Evolutionary conservation across 2,888 invertebrate genomes (phyloP).

Genomic region (Blastobasis lacticolella): DNA sequence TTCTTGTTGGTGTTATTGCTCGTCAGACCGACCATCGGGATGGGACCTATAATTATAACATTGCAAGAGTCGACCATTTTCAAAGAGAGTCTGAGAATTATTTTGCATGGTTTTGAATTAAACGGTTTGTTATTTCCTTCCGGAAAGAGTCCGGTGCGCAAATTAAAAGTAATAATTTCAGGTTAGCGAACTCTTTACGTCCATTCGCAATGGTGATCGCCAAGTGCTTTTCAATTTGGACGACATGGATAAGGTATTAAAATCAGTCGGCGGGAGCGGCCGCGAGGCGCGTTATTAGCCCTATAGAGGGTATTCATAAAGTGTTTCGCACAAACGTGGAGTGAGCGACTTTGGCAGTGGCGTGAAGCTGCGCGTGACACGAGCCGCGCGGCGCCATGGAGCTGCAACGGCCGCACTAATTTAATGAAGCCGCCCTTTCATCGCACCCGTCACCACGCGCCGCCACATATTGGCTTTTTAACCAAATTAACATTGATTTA

Average conservation of each 20-base stretch:
- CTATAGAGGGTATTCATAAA: conserved; percentile 54
- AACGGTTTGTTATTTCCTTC: too few species aligned
- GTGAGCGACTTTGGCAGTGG: conserved; percentile 66
- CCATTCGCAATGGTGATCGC: not conserved
- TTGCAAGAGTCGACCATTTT: too few species aligned
- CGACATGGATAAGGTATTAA: too few species aligned
- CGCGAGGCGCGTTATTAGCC: conserved; percentile 47
- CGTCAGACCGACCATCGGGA: too few species aligned
- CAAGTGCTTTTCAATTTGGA: too few species aligned
- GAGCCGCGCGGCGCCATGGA: conserved; percentile 34
- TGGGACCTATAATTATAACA: too few species aligned
- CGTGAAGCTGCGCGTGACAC: conserved; percentile 55
- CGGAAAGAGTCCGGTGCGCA: too few species aligned
- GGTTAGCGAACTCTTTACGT: not conserved
- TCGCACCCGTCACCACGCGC: conserved; percentile 16
- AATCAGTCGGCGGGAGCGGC: conserved; percentile 20
- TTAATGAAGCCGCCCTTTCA: conserved; percentile 65
- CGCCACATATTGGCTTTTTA: conserved; percentile 33
- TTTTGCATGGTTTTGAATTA: too few species aligned
- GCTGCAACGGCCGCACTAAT: conserved; percentile 67
- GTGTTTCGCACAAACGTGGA: conserved; percentile 41
- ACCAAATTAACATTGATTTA: conserved; percentile 41
- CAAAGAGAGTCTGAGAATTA: too few species aligned
- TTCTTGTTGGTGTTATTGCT: too few species aligned
- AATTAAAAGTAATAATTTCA: not conserved